phyloP scores from a whole-genome alignment of 2,113 vertebrate genomes.

The Labeo rohita region DNA sequence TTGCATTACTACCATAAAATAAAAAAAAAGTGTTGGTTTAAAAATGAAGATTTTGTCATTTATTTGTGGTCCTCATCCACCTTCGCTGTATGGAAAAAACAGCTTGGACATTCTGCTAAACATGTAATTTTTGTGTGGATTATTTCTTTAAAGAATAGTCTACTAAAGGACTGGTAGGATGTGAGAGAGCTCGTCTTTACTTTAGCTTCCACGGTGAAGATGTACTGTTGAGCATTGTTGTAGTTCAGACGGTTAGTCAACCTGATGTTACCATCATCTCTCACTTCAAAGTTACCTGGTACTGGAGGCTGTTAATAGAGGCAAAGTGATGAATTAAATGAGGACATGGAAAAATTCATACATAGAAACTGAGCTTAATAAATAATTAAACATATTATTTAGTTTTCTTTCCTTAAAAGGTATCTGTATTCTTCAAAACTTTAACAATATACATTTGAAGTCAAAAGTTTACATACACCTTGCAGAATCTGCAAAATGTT shows the following conservation, averaged over 20 bases:
- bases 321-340: neutral
- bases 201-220: conserved; percentile 73
- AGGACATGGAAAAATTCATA: neutral
- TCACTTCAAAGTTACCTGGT: conserved; percentile 70
- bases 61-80: no score
- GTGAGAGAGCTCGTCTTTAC: conserved; percentile 60
- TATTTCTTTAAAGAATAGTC: no score
- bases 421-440: neutral
- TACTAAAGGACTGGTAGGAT: neutral
- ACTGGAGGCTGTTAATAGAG: conserved; percentile 64
- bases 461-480: no score
- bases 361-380: neutral
- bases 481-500: no score
- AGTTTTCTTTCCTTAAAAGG: neutral
- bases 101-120: neutral
- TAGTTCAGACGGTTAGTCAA: conserved; percentile 74
- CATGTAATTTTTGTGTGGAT: neutral
- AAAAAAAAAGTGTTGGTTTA: no score
- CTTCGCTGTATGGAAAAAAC: no score
- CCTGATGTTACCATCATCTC: conserved; percentile 67
- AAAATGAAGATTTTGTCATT: no score
- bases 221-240: conserved; percentile 69
- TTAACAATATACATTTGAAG: neutral
- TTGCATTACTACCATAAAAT: neutral
- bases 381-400: neutral